Evolutionary conservation across 1,140 invertebrate genomes (phyloP).

Genomic region (Orchestia grillus): DNA sequence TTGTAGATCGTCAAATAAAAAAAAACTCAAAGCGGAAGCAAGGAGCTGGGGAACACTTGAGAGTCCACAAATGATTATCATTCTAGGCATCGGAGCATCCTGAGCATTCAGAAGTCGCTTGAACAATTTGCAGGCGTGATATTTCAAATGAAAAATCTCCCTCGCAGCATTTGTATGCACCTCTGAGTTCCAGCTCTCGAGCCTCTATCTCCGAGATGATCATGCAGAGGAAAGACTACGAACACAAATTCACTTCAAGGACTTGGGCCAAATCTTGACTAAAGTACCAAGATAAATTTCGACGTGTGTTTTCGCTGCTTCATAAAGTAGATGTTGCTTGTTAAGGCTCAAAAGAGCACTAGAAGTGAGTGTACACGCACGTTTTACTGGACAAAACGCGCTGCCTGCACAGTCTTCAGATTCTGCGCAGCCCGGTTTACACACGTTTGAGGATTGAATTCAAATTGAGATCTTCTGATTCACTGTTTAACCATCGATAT

Average conservation of each 20-base stretch:
- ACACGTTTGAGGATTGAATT: background rate
- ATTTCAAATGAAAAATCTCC: constrained; percentile 18
- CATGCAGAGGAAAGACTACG: background rate
- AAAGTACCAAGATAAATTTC: background rate
- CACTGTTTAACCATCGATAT: background rate
- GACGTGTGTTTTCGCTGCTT: background rate
- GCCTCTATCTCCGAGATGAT: constrained; percentile 23
- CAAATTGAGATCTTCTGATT: background rate
- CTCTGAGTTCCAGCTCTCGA: background rate
- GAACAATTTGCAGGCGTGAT: background rate
- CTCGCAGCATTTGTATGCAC: background rate
- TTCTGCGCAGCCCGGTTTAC: background rate
- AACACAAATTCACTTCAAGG: constrained; percentile 23
- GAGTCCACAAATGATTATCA: background rate
- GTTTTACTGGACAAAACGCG: background rate
- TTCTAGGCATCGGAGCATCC: background rate
- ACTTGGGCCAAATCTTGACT: constrained; percentile 17
- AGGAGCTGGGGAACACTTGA: background rate
- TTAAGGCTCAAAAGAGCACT: background rate
- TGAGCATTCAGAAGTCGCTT: background rate
- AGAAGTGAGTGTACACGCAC: background rate
- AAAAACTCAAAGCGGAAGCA: background rate
- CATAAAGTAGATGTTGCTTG: background rate
- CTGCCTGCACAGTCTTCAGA: background rate
- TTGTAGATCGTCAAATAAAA: background rate